Conservation (phyloP, 2,888 invertebrate genomes). For the Drosophila quasianomalipes region DNA sequence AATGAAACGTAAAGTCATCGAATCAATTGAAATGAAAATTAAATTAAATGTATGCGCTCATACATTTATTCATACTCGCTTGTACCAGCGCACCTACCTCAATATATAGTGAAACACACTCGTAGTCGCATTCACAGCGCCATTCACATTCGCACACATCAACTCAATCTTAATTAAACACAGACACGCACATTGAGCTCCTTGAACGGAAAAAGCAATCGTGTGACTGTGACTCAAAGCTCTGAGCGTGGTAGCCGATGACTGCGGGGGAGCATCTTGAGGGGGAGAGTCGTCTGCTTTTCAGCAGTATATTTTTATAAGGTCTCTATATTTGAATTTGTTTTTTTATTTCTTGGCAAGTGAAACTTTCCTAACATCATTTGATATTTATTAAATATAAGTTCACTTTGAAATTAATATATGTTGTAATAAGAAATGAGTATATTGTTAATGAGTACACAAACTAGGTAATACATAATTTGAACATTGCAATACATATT, state of each 20-base stretch:
- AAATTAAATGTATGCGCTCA: slow-evolving; percentile 77
- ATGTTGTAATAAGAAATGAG: neutral
- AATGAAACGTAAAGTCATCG: slow-evolving; percentile 79
- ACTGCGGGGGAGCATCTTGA: neutral
- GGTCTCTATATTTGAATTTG: slow-evolving; percentile 5
- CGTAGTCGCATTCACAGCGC: slow-evolving; percentile 12
- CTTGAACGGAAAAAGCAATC: slow-evolving; percentile 67
- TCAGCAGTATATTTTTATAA: slow-evolving; percentile 23
- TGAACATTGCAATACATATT: neutral
- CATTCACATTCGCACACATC: slow-evolving; percentile 35
- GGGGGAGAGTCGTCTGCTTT: slow-evolving; percentile 9
- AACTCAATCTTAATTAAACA: slow-evolving; percentile 75
- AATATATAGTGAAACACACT: slow-evolving; percentile 17
- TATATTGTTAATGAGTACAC: neutral
- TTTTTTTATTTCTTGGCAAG: neutral
- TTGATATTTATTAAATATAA: neutral
- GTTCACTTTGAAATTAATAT: neutral
- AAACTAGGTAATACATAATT: neutral
- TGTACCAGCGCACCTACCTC: slow-evolving; percentile 34
- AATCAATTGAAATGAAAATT: slow-evolving; percentile 81
- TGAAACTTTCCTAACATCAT: neutral
- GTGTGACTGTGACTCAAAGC: slow-evolving; percentile 43
- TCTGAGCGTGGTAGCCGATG: neutral
- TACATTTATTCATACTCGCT: slow-evolving; percentile 72
- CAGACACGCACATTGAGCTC: slow-evolving; percentile 71